A percentile compares a stretch with the other conserved stretches of the same genome.
Conservation (phyloP, 2,888 invertebrate genomes). For the Pollenia angustigena region DNA sequence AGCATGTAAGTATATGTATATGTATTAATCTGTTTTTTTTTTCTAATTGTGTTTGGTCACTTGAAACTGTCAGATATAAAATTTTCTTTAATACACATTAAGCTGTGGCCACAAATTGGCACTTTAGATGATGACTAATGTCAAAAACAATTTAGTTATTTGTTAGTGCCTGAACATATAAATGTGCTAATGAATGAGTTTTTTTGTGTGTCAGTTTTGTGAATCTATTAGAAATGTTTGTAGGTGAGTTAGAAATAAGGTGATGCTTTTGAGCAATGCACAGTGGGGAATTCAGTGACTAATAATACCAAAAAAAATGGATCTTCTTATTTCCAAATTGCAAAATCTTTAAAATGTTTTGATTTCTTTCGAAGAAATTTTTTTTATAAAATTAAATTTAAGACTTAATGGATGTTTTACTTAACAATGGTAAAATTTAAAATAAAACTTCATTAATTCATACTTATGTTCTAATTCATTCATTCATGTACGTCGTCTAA, state of each 20-base stretch:
- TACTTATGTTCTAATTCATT: no score
- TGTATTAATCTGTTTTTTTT: neutral
- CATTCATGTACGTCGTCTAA: no score
- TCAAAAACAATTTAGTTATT: slow-evolving; percentile 37
- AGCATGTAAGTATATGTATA: neutral
- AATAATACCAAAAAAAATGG: neutral
- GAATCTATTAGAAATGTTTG: neutral
- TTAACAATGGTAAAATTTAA: no score
- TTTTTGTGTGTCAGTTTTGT: neutral
- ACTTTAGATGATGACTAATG: slow-evolving; percentile 58
- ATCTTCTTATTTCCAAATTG: neutral
- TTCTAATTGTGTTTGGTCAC: slow-evolving; percentile 42
- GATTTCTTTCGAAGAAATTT: no score
- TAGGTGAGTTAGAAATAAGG: neutral
- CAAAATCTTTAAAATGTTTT: no score
- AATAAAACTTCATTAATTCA: no score
- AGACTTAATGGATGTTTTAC: no score
- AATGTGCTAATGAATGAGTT: neutral
- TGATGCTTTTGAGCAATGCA: neutral
- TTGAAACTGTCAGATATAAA: slow-evolving; percentile 46
- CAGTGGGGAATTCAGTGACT: neutral
- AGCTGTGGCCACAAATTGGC: slow-evolving; percentile 62
- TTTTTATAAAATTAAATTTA: no score
- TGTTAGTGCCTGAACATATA: neutral
- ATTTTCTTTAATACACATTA: slow-evolving; percentile 46